phyloP scores from a whole-genome alignment of 1,140 invertebrate species.

The Lucilia cuprina region DNA sequence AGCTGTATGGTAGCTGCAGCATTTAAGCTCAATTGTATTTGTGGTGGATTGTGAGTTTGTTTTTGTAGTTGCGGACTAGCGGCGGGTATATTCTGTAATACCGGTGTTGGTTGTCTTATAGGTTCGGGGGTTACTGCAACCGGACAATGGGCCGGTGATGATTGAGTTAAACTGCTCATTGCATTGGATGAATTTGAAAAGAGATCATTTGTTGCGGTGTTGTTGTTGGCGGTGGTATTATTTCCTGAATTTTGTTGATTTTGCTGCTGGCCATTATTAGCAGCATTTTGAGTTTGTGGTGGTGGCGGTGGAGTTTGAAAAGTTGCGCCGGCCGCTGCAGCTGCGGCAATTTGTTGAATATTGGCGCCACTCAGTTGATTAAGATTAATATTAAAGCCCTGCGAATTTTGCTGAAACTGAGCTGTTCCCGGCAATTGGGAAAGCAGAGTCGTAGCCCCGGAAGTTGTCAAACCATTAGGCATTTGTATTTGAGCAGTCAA shows the following conservation, averaged over 20 bases:
- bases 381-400: conserved; percentile 50
- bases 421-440: conserved; percentile 51
- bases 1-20: conserved; percentile 50
- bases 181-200: conserved; percentile 35
- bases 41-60: conserved; percentile 42
- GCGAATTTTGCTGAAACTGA: conserved; percentile 59
- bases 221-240: conserved; percentile 18
- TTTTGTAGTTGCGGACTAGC: conserved; percentile 33
- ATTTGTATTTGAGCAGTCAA: conserved; percentile 59
- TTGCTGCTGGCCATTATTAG: conserved; percentile 24
- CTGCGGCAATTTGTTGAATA: conserved; percentile 57
- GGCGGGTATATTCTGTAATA: conserved; percentile 43
- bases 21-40: conserved; percentile 28
- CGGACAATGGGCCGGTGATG: conserved; percentile 52
- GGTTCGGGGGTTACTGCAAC: conserved; percentile 55
- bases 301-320: conserved; percentile 56
- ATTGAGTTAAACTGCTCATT: conserved; percentile 43
- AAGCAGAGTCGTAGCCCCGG: conserved; percentile 44
- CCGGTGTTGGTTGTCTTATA: conserved; percentile 50
- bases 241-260: conserved; percentile 29
- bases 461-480: conserved; percentile 54
- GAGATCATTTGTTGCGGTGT: conserved; percentile 42
- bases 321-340: conserved; percentile 41
- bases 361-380: conserved; percentile 58
- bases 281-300: not conserved